Evolutionary conservation across 2,113 vertebrate genomes (phyloP).

Genomic region (Oryzias javanicus): DNA sequence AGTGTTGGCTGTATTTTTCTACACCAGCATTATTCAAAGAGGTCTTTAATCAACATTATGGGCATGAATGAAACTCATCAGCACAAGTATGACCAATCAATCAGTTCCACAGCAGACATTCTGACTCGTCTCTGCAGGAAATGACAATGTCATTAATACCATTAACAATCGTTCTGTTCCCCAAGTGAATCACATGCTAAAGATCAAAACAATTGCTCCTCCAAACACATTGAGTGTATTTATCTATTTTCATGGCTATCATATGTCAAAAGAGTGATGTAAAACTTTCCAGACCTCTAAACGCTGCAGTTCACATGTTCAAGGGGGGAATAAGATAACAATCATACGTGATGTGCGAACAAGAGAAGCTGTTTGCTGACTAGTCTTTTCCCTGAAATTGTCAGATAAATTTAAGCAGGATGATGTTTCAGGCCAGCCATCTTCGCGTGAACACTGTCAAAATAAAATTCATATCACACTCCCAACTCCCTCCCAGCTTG

Average conservation of each 20-base stretch:
- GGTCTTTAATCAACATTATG: slow-evolving; percentile 1
- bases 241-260: neutral
- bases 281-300: neutral
- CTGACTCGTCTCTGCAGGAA: slow-evolving; percentile 1
- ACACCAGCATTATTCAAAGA: too few species aligned
- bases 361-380: neutral
- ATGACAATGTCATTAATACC: slow-evolving; percentile 12
- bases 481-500: slow-evolving; percentile 5
- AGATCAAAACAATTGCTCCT: neutral
- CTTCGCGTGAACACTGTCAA: slow-evolving; percentile 3
- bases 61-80: neutral
- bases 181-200: slow-evolving; percentile 7
- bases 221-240: slow-evolving; percentile 14
- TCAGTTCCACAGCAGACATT: slow-evolving; percentile 4
- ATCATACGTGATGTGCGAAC: neutral
- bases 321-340: neutral
- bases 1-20: too few species aligned
- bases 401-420: neutral
- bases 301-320: neutral
- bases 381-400: neutral
- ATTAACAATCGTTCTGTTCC: slow-evolving; percentile 1
- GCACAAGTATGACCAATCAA: neutral
- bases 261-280: neutral
- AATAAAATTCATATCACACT: slow-evolving; percentile 38
- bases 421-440: neutral